A percentile compares a stretch with the other conserved stretches of the same genome.
These are phyloP conservation scores for Bambusicola thoracicus DNA, from an alignment of 2,113 vertebrate genomes.

Conservation along the genomic window DNA sequence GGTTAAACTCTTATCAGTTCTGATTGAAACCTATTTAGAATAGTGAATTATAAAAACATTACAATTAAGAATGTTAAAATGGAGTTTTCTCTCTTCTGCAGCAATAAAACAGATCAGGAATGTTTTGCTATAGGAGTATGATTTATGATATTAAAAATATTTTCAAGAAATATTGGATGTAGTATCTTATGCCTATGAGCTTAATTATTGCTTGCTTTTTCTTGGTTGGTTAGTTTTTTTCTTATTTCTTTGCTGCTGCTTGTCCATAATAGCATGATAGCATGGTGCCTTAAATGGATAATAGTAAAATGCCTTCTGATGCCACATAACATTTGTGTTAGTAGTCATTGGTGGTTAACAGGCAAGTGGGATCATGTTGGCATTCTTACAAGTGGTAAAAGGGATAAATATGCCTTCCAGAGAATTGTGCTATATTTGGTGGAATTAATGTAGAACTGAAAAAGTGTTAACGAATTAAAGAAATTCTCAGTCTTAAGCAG, in stretches of 20 bases:
- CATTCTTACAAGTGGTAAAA: neutral
- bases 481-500: neutral
- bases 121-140: neutral
- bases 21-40: neutral
- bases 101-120: neutral
- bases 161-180: neutral
- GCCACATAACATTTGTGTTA: neutral
- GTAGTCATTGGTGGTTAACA: neutral
- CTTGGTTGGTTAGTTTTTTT: neutral
- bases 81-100: accelerated
- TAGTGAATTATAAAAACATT: neutral
- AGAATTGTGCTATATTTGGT: neutral
- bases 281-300: neutral
- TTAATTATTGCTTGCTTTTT: neutral
- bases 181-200: neutral
- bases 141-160: neutral
- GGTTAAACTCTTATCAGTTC: neutral
- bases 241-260: neutral
- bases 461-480: neutral
- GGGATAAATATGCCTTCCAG: neutral
- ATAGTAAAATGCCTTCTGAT: neutral
- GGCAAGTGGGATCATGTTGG: neutral
- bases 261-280: neutral
- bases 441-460: neutral
- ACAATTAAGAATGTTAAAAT: neutral